Base-by-base conservation (phyloP, 2,797 vertebrate species). In the Sebastes kiyomatsui region DNA sequence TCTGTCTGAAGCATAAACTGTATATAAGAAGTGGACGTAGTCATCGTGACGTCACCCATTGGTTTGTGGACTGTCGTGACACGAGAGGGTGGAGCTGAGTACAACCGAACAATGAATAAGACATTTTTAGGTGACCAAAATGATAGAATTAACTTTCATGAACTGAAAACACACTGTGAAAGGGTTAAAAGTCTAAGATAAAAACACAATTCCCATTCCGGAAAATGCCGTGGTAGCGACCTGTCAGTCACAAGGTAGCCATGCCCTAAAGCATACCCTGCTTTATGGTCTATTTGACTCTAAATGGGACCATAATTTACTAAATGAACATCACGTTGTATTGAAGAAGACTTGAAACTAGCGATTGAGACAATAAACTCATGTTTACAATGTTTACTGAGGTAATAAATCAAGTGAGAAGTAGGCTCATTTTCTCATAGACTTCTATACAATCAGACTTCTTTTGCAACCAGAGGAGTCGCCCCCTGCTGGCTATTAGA, bases 191-290 rank as follows among this genome's bases (percentile, higher is more conserved):
- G 46, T 52, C 7, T 52, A 52, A 52, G 46, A n/a, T 20, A 52
- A 52, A 52, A 52, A 52, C 46, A 20, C 46, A 49, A 49, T 20
- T 52, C 46, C 46, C 46, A 52, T 20, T n/a, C 46, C 8, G 2
- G 7, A 52, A 20, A 52, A 52, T 2, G 0, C 46, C 8, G 4
- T 20, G 46, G 46, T 52, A 52, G 18, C 46, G 0, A 52, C 0
- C 46, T 9, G 46, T 52, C 46, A 52, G 20, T 49, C 0, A 49
- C 42, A 49, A 49, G 42, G 42, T 49, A 49, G 1, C 42, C 42
- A 49, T 0, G 7, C 42, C 42, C 42, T 49, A 52, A 52, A 52
- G 2, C 46, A 52, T 52, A 4, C 46, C 46, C 46, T 52, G 46
- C 18, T n/a, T 52, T 52, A 52, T n/a, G 46, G 18, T 20, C 46